Conservation (phyloP, 2,888 invertebrate species). For the Apamea epomidion region DNA sequence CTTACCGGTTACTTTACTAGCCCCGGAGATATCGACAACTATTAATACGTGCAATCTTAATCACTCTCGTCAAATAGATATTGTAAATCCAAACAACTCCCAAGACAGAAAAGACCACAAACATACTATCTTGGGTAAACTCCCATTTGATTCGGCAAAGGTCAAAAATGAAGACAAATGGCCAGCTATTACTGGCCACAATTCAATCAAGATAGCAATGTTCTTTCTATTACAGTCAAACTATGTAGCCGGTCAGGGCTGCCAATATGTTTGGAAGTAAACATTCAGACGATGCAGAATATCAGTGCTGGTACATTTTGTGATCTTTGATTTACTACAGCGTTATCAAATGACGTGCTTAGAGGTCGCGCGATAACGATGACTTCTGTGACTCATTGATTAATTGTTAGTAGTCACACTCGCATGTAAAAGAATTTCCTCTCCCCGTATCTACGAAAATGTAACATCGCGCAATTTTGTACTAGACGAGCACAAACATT, state of each 20-base stretch:
- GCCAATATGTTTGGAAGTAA: conserved; percentile 35
- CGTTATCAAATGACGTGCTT: conserved; percentile 53
- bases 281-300: conserved; percentile 38
- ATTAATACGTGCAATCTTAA: conserved; percentile 17
- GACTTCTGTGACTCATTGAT: conserved; percentile 57
- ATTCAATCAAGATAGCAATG: conserved; percentile 62
- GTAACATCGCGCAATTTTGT: neutral
- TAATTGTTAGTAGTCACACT: conserved; percentile 16
- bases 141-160: conserved; percentile 50
- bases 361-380: conserved; percentile 56
- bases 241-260: conserved; percentile 18
- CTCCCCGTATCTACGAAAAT: neutral
- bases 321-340: conserved; percentile 42
- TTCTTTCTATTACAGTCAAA: conserved; percentile 41
- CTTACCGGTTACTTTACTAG: conserved; percentile 38
- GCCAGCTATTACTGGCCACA: conserved; percentile 44
- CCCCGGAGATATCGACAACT: conserved; percentile 14
- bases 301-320: conserved; percentile 26
- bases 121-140: conserved; percentile 38
- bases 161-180: conserved; percentile 64
- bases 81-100: conserved; percentile 25
- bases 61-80: conserved; percentile 12
- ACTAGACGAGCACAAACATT: conserved; percentile 31
- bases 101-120: conserved; percentile 21
- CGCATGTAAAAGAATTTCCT: conserved; percentile 29